phyloP scores from a whole-genome alignment of 2,888 invertebrate species.

The Notocelia uddmanniana region DNA sequence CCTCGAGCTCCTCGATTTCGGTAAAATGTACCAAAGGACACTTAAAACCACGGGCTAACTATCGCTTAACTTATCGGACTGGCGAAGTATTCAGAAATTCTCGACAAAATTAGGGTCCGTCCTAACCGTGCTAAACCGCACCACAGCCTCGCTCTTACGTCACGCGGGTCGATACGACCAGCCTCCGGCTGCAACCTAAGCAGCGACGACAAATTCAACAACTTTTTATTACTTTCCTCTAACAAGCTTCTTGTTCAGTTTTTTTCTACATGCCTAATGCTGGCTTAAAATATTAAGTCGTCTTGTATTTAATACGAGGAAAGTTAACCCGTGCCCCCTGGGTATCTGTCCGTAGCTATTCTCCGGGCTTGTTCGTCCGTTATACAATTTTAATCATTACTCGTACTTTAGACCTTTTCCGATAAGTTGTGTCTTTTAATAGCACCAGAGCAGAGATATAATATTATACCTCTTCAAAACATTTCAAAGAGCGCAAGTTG shows the following conservation, averaged over 20 bases:
- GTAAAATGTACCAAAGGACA: background rate
- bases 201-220: slow-evolving; percentile 60
- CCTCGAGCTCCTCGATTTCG: background rate
- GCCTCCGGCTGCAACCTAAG: slow-evolving; percentile 57
- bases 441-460: background rate
- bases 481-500: too few relatives aligned
- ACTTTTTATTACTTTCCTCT: slow-evolving; percentile 66
- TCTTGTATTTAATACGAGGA: slow-evolving; percentile 37
- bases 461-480: too few relatives aligned
- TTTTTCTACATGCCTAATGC: slow-evolving; percentile 47
- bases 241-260: slow-evolving; percentile 55
- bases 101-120: slow-evolving; percentile 34
- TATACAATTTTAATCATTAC: slow-evolving; percentile 19
- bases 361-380: background rate
- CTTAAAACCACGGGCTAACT: background rate
- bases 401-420: background rate
- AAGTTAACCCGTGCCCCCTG: slow-evolving; percentile 29
- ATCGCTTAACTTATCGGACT: slow-evolving; percentile 1
- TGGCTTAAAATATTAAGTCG: slow-evolving; percentile 45
- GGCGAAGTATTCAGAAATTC: slow-evolving; percentile 24
- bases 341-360: background rate
- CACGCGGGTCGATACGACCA: slow-evolving; percentile 68
- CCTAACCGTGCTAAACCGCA: slow-evolving; percentile 17
- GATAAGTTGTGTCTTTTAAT: background rate
- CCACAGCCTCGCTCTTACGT: slow-evolving; percentile 61